Conservation (phyloP, 2,888 invertebrate species). For the Buathra laborator region DNA sequence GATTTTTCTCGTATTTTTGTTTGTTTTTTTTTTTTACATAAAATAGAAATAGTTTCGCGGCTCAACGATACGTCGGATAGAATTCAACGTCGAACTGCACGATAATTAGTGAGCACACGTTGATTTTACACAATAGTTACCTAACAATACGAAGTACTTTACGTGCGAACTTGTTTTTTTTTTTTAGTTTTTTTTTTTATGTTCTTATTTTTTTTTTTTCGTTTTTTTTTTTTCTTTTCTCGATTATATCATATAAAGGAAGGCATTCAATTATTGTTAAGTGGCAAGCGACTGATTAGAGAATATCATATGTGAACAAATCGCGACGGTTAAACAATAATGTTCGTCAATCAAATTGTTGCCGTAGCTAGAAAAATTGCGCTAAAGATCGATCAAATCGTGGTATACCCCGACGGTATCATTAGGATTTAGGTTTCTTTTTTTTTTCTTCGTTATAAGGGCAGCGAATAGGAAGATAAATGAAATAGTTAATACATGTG, state of each 20-base stretch:
- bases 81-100: conserved; percentile 26
- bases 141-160: conserved; percentile 77
- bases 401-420: neutral
- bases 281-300: conserved; percentile 64
- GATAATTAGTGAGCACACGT: conserved; percentile 56
- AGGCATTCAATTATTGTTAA: conserved; percentile 72
- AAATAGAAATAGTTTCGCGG: conserved; percentile 42
- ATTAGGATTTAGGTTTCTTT: neutral
- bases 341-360: conserved; percentile 48
- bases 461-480: conserved; percentile 63
- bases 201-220: neutral
- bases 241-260: conserved; percentile 70
- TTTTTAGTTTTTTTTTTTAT: conserved; percentile 3
- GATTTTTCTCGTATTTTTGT: conserved; percentile 2
- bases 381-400: conserved; percentile 31
- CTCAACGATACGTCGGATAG: neutral
- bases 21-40: conserved; percentile 35
- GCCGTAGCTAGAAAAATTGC: conserved; percentile 29
- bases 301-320: conserved; percentile 59
- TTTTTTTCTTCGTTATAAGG: neutral
- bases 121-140: conserved; percentile 65
- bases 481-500: conserved; percentile 59
- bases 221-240: conserved; percentile 16
- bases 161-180: conserved; percentile 63
- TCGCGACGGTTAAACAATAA: conserved; percentile 48